Evolutionary conservation across 1,140 invertebrate species (phyloP).

Genomic region (Varroa destructor): DNA sequence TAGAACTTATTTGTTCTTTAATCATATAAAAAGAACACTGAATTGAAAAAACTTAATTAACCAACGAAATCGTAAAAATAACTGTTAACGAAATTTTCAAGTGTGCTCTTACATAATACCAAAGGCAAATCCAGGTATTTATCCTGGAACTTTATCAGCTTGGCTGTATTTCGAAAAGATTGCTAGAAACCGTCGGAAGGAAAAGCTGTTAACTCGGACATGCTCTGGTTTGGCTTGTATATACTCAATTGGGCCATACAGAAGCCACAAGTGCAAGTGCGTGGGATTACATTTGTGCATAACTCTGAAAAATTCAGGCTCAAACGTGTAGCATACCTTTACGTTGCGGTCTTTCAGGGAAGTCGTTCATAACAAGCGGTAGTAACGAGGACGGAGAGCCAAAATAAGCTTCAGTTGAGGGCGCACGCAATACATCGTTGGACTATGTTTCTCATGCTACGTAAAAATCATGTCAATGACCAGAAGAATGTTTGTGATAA

Average conservation of each 20-base stretch:
- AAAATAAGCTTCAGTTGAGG: no score
- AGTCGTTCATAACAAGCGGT: not conserved
- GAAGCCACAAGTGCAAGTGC: constrained; percentile 13
- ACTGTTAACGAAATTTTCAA: no score
- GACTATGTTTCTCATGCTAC: no score
- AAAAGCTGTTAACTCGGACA: constrained; percentile 6
- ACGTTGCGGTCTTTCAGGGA: constrained; percentile 24
- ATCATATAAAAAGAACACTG: no score
- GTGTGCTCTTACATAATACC: no score
- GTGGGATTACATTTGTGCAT: constrained; percentile 6
- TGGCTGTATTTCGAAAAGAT: constrained; percentile 2
- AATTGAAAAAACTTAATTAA: no score
- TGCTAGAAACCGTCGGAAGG: constrained; percentile 2
- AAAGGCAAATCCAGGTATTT: no score
- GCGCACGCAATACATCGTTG: no score
- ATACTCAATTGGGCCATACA: not conserved
- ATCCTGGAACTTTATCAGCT: not conserved
- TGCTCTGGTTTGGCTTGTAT: constrained; percentile 15
- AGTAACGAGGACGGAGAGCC: not conserved
- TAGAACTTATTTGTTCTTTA: no score
- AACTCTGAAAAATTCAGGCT: constrained; percentile 1
- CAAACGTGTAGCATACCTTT: not conserved
- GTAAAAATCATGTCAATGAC: no score
- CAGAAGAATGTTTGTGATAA: no score
- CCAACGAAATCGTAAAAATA: no score